phyloP scores from a whole-genome alignment of 2,888 invertebrate genomes.

The Mesoligia furuncula region DNA sequence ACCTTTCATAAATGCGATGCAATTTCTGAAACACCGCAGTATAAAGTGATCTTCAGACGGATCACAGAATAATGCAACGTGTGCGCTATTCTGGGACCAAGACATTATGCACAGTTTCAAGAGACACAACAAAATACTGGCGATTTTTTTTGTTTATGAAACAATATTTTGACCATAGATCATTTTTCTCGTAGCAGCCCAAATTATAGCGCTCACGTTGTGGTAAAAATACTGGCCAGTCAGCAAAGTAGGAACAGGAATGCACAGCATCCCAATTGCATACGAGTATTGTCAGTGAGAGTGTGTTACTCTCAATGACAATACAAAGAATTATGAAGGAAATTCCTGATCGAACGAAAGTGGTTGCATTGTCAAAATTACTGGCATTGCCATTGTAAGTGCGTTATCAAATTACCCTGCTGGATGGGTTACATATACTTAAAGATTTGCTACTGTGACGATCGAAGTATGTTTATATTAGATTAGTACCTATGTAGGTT shows the following conservation, averaged over 20 bases:
- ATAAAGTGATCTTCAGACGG: conserved; percentile 47
- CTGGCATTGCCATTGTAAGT: neutral
- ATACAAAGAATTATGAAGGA: neutral
- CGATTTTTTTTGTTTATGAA: neutral
- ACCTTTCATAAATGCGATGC: conserved; percentile 55
- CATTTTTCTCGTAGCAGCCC: neutral
- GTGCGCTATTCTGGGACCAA: neutral
- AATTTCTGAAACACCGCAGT: conserved; percentile 47
- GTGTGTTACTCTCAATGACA: neutral
- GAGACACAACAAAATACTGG: neutral
- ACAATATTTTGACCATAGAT: neutral
- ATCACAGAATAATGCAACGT: neutral
- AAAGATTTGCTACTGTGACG: neutral
- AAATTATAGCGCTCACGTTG: neutral
- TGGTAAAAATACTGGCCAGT: neutral
- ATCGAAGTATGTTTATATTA: too few species aligned
- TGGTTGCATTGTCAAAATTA: neutral
- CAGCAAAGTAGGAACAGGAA: neutral
- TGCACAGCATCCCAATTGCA: neutral
- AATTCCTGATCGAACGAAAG: neutral
- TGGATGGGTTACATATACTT: neutral
- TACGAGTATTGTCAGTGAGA: too few species aligned
- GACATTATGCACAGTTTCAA: neutral
- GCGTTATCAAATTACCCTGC: neutral
- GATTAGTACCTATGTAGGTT: too few species aligned